These are phyloP conservation scores for Tupiocoris notatus DNA, from an alignment of 2,888 invertebrate species.

Conservation along the genomic window DNA sequence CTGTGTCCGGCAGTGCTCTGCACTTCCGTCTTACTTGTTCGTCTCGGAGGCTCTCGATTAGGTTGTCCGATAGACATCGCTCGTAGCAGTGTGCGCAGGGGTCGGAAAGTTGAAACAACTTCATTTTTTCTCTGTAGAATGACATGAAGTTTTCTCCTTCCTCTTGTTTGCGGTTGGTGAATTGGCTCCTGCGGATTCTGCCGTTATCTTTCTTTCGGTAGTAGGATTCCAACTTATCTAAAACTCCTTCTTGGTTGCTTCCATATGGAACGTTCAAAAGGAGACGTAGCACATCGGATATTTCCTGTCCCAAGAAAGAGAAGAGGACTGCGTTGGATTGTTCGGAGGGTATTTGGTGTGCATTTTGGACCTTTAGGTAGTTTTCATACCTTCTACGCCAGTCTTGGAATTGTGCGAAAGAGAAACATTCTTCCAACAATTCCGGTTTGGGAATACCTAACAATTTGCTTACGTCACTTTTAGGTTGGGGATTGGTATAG, in stretches of 20 bases:
- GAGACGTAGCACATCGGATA: neutral
- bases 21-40: neutral
- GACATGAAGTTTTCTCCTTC: neutral
- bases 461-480: no score
- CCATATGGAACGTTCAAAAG: neutral
- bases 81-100: neutral
- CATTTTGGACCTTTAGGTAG: neutral
- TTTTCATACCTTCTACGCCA: neutral
- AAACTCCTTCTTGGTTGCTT: neutral
- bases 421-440: neutral
- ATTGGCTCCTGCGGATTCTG: neutral
- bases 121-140: neutral
- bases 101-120: neutral
- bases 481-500: no score
- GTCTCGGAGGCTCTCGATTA: neutral
- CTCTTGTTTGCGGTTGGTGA: neutral
- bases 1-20: neutral
- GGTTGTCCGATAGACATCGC: neutral
- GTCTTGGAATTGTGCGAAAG: neutral
- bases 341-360: neutral
- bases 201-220: neutral
- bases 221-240: neutral
- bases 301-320: neutral
- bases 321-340: neutral
- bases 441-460: neutral